Evolutionary conservation across 37 sponge, comb jelly and placozoan species (phyloP).

Genomic region (Diacarnus erythraeanus): DNA sequence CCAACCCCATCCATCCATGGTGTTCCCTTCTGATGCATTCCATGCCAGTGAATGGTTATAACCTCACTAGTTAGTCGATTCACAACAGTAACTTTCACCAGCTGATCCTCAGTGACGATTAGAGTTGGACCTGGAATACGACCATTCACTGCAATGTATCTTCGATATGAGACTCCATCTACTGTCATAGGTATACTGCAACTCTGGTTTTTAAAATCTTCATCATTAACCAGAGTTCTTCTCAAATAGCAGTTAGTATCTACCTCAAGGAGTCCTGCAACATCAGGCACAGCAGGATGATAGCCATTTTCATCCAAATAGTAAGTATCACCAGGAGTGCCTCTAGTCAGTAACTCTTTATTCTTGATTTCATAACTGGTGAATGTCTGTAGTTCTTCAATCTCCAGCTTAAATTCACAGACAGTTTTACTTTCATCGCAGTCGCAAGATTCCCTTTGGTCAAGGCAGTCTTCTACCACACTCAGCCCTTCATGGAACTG

Average conservation of each 20-base stretch:
- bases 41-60: slow-evolving; percentile 82
- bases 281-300: neutral
- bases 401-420: slow-evolving; percentile 23
- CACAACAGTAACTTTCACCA: slow-evolving; percentile 34
- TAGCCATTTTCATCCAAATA: slow-evolving; percentile 2
- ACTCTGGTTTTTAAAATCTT: neutral
- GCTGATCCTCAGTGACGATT: slow-evolving; percentile 32
- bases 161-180: slow-evolving; percentile 44
- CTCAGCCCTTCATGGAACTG: neutral
- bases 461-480: neutral
- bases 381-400: slow-evolving; percentile 59
- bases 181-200: slow-evolving; percentile 45
- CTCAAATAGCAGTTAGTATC: neutral
- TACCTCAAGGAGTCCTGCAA: neutral
- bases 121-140: slow-evolving; percentile 65
- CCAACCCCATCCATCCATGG: slow-evolving; percentile 81
- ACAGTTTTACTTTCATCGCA: neutral
- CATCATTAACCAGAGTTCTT: neutral
- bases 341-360: neutral
- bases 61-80: slow-evolving; percentile 56
- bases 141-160: slow-evolving; percentile 53
- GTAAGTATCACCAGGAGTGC: slow-evolving; percentile 7
- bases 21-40: slow-evolving; percentile 52
- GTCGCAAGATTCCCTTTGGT: slow-evolving; percentile 26
- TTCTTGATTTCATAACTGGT: slow-evolving; percentile 35